Evolutionary conservation across 2,888 invertebrate genomes (phyloP).

Genomic region (Ligdia adustata): DNA sequence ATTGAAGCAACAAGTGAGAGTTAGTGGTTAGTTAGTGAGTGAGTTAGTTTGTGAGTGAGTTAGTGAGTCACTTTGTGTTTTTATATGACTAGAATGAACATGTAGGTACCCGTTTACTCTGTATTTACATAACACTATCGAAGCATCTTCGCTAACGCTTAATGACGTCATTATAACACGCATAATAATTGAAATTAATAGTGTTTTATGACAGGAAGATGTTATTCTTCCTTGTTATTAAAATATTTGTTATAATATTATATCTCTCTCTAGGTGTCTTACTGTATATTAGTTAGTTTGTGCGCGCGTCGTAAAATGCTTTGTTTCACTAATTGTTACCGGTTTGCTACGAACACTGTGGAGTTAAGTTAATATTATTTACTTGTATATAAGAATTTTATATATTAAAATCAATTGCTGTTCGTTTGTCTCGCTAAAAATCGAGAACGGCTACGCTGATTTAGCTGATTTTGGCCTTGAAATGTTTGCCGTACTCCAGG

Average conservation of each 20-base stretch:
- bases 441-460: no score
- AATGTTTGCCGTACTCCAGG: no score
- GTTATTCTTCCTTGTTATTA: constrained; percentile 21
- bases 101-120: no score
- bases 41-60: no score
- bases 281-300: constrained; percentile 24
- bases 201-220: constrained; percentile 15
- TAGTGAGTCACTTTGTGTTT: no score
- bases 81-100: no score
- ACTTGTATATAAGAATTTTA: no score
- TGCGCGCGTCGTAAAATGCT: constrained; percentile 34
- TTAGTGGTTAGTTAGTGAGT: no score
- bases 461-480: no score
- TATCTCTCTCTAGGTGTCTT: constrained; percentile 19
- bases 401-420: no score
- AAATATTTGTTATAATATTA: constrained; percentile 11
- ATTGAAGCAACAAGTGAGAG: no score
- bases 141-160: constrained; percentile 7
- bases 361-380: constrained; percentile 13
- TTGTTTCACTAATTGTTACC: constrained; percentile 30
- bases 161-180: constrained; percentile 19
- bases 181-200: neutral
- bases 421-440: no score
- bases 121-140: neutral
- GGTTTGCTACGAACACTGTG: constrained; percentile 23